These are phyloP conservation scores for Xenopus borealis DNA, from an alignment of 2,113 vertebrate genomes.

Conservation along the genomic window DNA sequence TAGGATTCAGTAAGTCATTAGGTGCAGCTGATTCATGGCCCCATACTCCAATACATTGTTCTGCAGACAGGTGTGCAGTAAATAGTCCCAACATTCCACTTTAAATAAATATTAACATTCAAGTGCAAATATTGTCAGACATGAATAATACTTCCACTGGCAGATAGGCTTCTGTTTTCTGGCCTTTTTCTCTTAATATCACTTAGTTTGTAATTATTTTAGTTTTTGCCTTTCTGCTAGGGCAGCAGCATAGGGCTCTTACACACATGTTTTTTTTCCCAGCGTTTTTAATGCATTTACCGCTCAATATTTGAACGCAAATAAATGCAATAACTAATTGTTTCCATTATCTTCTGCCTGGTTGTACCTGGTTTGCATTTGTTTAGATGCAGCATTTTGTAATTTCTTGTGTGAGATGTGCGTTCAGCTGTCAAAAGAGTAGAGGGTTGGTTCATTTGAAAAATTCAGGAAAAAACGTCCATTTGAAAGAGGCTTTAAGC, in stretches of 20 bases:
- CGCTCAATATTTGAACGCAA: too few species aligned
- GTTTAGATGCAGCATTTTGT: too few species aligned
- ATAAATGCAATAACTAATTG: too few species aligned
- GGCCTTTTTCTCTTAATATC: conserved; percentile 6
- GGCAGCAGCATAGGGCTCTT: background rate
- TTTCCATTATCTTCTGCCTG: too few species aligned
- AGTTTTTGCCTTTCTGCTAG: background rate
- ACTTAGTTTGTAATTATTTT: conserved; percentile 25
- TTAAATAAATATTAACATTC: conserved; percentile 41
- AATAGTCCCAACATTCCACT: conserved; percentile 23
- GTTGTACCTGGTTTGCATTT: too few species aligned
- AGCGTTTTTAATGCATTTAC: too few species aligned
- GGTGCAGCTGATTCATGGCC: background rate
- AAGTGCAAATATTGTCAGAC: conserved; percentile 37
- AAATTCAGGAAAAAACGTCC: too few species aligned
- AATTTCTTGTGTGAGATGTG: too few species aligned
- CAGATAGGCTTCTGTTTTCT: conserved; percentile 24
- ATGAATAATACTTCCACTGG: conserved; percentile 30
- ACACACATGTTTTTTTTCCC: too few species aligned
- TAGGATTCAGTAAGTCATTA: background rate
- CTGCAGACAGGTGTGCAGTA: conserved; percentile 24
- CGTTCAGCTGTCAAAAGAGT: too few species aligned
- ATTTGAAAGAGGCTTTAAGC: too few species aligned
- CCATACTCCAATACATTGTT: conserved; percentile 7
- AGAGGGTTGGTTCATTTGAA: too few species aligned